phyloP scores from a whole-genome alignment of 2,113 vertebrate species.

The Nyctereutes procyonoides region DNA sequence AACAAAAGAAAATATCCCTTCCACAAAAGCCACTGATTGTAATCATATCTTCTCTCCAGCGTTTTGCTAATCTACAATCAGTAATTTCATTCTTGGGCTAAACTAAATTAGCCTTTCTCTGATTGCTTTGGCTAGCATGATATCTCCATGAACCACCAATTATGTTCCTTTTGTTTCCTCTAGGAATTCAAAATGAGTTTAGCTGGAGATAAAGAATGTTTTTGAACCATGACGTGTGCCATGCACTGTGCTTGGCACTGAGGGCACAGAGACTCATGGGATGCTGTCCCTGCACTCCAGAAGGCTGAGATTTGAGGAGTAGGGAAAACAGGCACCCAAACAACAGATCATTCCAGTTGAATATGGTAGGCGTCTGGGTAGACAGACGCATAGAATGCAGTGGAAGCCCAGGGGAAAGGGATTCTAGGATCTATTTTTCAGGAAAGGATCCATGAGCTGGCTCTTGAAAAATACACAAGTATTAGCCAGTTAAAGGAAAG shows the following conservation, averaged over 20 bases:
- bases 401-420: background rate
- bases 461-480: background rate
- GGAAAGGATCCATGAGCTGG: background rate
- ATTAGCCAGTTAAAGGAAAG: background rate
- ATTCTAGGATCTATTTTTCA: background rate
- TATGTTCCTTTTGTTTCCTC: background rate
- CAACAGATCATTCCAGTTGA: background rate
- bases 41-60: background rate
- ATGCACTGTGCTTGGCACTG: background rate
- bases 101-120: constrained; percentile 38
- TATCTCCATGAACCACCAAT: background rate
- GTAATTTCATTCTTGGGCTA: constrained; percentile 34
- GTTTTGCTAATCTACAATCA: constrained; percentile 27
- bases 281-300: background rate
- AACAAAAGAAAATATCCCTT: constrained; percentile 35
- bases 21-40: background rate
- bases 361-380: background rate
- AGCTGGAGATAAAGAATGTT: background rate
- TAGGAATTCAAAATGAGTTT: constrained; percentile 32
- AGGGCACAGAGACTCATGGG: background rate
- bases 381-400: background rate
- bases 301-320: background rate
- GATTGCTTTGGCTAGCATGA: background rate
- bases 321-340: background rate
- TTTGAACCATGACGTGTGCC: background rate